A percentile compares a stretch with the other conserved stretches of the same genome.
Conservation (phyloP, 1,140 invertebrate species). For the Ericerus pela region DNA sequence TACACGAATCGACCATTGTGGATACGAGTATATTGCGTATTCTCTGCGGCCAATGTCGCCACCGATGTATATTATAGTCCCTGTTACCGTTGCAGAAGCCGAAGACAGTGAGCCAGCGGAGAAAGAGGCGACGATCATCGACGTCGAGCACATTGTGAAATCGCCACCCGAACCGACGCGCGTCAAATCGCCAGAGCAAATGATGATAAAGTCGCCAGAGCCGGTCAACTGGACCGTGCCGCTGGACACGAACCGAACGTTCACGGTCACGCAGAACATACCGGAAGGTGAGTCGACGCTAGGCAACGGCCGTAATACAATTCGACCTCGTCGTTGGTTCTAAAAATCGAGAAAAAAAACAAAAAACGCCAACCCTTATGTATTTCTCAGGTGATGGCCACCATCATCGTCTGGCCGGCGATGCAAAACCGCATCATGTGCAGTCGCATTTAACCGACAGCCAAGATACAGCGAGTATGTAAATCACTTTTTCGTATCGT, state of each 20-base stretch:
- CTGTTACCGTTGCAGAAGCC: slow-evolving; percentile 25
- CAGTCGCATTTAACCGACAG: slow-evolving; percentile 2
- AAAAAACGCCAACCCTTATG: too few relatives aligned
- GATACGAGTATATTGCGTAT: too few relatives aligned
- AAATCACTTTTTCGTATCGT: slow-evolving; percentile 15
- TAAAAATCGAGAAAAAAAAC: too few relatives aligned
- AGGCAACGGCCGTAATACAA: not conserved
- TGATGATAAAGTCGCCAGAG: slow-evolving; percentile 76
- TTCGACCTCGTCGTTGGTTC: not conserved
- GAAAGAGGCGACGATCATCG: slow-evolving; percentile 19
- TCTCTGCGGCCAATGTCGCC: too few relatives aligned
- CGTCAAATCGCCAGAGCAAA: slow-evolving; percentile 83
- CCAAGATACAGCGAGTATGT: slow-evolving; percentile 6
- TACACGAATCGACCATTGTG: too few relatives aligned
- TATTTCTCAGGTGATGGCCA: slow-evolving; percentile 34
- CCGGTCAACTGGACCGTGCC: slow-evolving; percentile 89
- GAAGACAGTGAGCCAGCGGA: slow-evolving; percentile 25
- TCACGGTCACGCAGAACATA: slow-evolving; percentile 81
- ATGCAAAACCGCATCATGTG: slow-evolving; percentile 26
- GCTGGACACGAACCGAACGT: slow-evolving; percentile 78
- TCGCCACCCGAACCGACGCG: slow-evolving; percentile 78
- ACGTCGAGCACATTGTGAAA: slow-evolving; percentile 59
- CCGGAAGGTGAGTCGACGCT: slow-evolving; percentile 46
- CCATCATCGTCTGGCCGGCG: slow-evolving; percentile 32
- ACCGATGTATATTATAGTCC: too few relatives aligned